These are phyloP conservation scores for Mnemiopsis leidyi DNA, from an alignment of 37 sponge, comb jelly and placozoan species.

Conservation along the genomic window DNA sequence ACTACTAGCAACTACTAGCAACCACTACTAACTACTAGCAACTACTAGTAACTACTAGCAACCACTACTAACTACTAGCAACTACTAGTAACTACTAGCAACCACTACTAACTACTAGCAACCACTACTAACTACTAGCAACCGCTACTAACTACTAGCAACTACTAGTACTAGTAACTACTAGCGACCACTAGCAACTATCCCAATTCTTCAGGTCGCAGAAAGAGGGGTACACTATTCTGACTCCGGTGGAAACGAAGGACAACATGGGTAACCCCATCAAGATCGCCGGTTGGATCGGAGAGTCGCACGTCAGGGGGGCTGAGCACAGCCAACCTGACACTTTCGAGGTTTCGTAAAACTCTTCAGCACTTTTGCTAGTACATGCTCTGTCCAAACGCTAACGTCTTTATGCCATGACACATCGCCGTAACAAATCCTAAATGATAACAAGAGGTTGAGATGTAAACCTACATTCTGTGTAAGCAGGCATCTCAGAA, in stretches of 20 bases:
- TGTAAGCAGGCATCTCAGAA: too few species aligned
- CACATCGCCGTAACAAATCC: too few species aligned
- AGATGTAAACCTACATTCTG: too few species aligned
- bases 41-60: background rate
- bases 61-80: background rate
- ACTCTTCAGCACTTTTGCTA: too few species aligned
- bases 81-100: background rate
- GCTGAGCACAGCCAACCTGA: background rate
- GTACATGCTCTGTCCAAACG: too few species aligned
- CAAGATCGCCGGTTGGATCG: slow-evolving; percentile 42
- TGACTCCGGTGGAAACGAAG: slow-evolving; percentile 53
- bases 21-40: background rate
- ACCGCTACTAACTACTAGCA: background rate
- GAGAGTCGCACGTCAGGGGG: slow-evolving; percentile 39
- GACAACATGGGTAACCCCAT: slow-evolving; percentile 55
- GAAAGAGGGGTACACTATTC: slow-evolving; percentile 56
- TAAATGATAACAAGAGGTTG: too few species aligned
- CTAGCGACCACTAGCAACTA: background rate
- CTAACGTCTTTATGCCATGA: too few species aligned
- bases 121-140: background rate
- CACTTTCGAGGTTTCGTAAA: background rate
- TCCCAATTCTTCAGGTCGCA: too few species aligned
- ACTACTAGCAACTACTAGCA: too few species aligned
- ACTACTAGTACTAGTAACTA: background rate
- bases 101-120: background rate